Evolutionary conservation across 2,113 vertebrate species (phyloP).

Genomic region (Colinus virginianus): DNA sequence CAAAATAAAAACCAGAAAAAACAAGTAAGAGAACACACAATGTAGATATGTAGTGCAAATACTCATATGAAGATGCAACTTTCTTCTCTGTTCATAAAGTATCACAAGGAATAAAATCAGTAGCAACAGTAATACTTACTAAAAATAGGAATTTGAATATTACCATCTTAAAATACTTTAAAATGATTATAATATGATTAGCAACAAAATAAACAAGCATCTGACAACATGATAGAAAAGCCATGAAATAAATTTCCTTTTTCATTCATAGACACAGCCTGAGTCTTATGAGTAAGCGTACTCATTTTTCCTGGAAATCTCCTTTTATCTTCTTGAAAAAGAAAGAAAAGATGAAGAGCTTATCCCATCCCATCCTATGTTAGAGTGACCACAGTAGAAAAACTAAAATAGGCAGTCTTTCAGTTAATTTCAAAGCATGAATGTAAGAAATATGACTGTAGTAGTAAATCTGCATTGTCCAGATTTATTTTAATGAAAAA

Average conservation of each 20-base stretch:
- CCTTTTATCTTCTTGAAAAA: conserved; percentile 11
- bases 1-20: too few relatives aligned
- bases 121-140: not conserved
- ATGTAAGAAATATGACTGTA: not conserved
- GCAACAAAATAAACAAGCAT: not conserved
- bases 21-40: not conserved
- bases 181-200: not conserved
- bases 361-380: not conserved
- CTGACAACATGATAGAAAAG: not conserved
- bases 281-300: not conserved
- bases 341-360: conserved; percentile 3
- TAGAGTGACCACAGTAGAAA: not conserved
- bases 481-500: conserved; percentile 41
- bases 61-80: not conserved
- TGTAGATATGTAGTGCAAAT: not conserved
- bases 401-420: not conserved
- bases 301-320: not conserved
- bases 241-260: not conserved
- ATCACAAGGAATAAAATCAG: not conserved
- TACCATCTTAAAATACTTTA: not conserved
- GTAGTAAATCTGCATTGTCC: not conserved
- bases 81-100: not conserved
- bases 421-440: conserved; percentile 45
- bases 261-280: not conserved
- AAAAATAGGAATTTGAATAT: not conserved